Evolutionary conservation across 2,888 invertebrate genomes (phyloP).

Genomic region (Colostygia pectinataria): DNA sequence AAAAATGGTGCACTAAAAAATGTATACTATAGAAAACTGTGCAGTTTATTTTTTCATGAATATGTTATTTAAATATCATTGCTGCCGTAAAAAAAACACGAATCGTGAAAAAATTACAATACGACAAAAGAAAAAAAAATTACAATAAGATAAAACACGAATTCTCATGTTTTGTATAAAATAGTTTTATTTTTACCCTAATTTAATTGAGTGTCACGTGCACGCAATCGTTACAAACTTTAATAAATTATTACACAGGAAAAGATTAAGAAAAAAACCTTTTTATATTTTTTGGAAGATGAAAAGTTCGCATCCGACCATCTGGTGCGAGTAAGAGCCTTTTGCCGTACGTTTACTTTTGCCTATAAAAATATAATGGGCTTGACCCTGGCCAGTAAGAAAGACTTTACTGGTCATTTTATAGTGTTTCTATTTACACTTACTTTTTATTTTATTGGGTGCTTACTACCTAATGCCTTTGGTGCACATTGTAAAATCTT

Average conservation of each 20-base stretch:
- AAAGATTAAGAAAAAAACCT: constrained; percentile 15
- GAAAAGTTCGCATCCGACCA: constrained; percentile 23
- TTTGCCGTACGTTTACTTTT: constrained; percentile 10
- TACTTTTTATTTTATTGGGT: constrained; percentile 2
- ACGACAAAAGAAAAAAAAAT: too few species aligned
- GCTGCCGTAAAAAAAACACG: too few species aligned
- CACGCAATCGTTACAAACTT: constrained; percentile 22
- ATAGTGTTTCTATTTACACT: constrained; percentile 9
- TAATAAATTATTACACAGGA: constrained; percentile 18
- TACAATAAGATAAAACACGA: too few species aligned
- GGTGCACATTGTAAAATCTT: too few species aligned
- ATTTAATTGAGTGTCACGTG: constrained; percentile 10
- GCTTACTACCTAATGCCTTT: neutral
- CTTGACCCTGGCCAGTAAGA: constrained; percentile 8
- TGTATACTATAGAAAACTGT: too few species aligned
- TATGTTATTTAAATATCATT: too few species aligned
- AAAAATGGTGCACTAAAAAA: too few species aligned
- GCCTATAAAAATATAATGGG: constrained; percentile 12
- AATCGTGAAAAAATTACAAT: too few species aligned
- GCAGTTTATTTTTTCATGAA: too few species aligned
- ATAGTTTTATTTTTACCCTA: neutral
- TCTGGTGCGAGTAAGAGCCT: constrained; percentile 24
- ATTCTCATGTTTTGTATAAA: too few species aligned
- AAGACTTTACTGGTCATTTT: constrained; percentile 1
- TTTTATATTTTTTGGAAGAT: constrained; percentile 23